Base-by-base conservation (phyloP, 2,797 vertebrate genomes). In the Etheostoma perlongum region DNA sequence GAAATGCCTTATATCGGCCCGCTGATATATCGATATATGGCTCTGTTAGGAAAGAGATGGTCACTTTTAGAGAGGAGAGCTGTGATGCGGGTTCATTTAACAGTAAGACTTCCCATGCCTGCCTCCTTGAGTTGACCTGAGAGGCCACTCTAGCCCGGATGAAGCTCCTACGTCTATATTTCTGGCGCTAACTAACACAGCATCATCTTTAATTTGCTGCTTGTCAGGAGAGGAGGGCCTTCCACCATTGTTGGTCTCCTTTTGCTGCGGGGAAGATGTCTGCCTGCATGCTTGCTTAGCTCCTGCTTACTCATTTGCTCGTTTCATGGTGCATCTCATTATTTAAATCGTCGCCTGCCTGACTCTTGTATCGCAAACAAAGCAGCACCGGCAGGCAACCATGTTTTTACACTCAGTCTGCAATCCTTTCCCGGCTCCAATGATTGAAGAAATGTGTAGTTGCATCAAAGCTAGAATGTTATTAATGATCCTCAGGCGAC, bases 101-200 rank as follows among this genome's bases (percentile, higher is more conserved):
- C 48, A 65, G 40, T 48, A 61, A 72, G 51, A 52, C 66, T 52
- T 40, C 51, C 47, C 44, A 1, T 15, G 49, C 36, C 46, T 63
- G 54, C 44, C 36, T 27, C 33, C 44, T 68, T 40, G 40, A 40
- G 40, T 9, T 40, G 7, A 9, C 70, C 49, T 52, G 55, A 55
- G 44, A 33, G 44, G 47, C 44, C 58, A 9, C 52, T 69, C 73
- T 58, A 83, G 79, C 55, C 70, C 27, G 27, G 27, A 27, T 27
- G 4, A 30, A 30, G 30, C 30, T 30, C 30, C 30, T 25, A 2
- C 25, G 3, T 25, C 25, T 4, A 19, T 33, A 59, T 83, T 79
- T 61, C 27, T 78, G 77, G 54, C 36, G 52, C 75, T 81, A 83
- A 91, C 92, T 88, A 92, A 83, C 77, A 61, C 63, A 46, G 76